phyloP scores from a whole-genome alignment of 2,113 vertebrate genomes.

The Alces alces region DNA sequence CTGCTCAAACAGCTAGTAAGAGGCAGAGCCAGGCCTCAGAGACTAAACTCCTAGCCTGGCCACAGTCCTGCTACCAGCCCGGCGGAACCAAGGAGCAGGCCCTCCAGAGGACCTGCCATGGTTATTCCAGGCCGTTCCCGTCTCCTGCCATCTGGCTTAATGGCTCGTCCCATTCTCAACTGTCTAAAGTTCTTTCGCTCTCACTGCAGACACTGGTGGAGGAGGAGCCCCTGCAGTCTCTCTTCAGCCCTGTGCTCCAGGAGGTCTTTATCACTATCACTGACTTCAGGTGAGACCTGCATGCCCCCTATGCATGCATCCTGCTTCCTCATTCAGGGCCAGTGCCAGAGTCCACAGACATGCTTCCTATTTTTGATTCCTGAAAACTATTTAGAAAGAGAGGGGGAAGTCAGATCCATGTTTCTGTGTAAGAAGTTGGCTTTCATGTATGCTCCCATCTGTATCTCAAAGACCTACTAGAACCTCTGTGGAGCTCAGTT shows the following conservation, averaged over 20 bases:
- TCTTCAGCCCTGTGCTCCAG: slow-evolving; percentile 41
- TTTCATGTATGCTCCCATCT: not conserved
- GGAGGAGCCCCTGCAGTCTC: slow-evolving; percentile 17
- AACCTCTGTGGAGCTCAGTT: not conserved
- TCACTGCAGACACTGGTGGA: slow-evolving; percentile 53
- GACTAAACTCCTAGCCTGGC: not conserved
- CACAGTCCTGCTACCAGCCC: not conserved
- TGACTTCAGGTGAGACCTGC: slow-evolving; percentile 58
- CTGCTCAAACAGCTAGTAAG: not conserved
- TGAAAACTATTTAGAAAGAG: not conserved
- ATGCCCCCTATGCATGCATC: not conserved
- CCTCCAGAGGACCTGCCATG: not conserved
- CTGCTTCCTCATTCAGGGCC: not conserved
- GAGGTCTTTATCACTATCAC: slow-evolving; percentile 57
- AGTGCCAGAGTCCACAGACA: not conserved
- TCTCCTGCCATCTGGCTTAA: not conserved
- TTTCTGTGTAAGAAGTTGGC: not conserved
- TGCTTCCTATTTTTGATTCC: not conserved
- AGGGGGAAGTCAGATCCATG: not conserved
- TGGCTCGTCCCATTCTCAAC: not conserved
- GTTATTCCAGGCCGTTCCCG: not conserved
- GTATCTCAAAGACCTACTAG: not conserved
- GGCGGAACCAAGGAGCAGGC: not conserved
- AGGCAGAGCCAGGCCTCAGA: not conserved
- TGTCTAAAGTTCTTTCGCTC: not conserved